Base-by-base conservation (phyloP, 2,888 invertebrate genomes). In the Ypsolopha sequella region DNA sequence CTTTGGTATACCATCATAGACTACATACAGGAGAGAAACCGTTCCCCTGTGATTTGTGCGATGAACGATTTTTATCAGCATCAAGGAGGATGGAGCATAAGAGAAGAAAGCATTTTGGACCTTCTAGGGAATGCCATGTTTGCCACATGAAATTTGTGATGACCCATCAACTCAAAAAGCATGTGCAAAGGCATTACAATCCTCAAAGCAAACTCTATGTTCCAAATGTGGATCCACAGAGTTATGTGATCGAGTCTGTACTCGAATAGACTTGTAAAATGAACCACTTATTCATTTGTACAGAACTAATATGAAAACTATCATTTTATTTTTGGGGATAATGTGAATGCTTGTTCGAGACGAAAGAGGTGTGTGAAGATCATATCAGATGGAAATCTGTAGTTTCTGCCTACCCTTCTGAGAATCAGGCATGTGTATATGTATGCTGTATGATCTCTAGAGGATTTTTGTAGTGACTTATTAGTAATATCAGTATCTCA, bases 11-110 rank as follows among this genome's bases (percentile, higher is more conserved):
- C 48, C 84, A 85, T 53, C 70, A 62, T 1, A 62, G 84, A n/a
- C 59, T 80, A 1, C 84, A 85, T 53, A 84, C 84, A 0, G 84
- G 84, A 0, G 84, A 85, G 51, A 65, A 62, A 39, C 84, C 84
- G 0, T 84, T 70, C 48, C 67, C 72, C 6, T 85, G 84, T 60
- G 77, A 81, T 13, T 38, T 76, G 50, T 85, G 84, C 51, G 59
- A 62, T n/a, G 78, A 80, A 54, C 73, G 68, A 35, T 85, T 85
- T 51, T 56, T 81, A 1, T 80, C 80, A 0, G 72, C 80, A 4
- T 80, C 81, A 1, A 64, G 80, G 54, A 65, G 81, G 51, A 71
- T 76, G 68, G 77, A 74, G 53, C 81, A 82, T 53, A 77, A 71
- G 46, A 58, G 65, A 34, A 59, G 78, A 13, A 79, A 75, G 49